Conservation (phyloP, 2,797 vertebrate species). For the Dermochelys coriacea region DNA sequence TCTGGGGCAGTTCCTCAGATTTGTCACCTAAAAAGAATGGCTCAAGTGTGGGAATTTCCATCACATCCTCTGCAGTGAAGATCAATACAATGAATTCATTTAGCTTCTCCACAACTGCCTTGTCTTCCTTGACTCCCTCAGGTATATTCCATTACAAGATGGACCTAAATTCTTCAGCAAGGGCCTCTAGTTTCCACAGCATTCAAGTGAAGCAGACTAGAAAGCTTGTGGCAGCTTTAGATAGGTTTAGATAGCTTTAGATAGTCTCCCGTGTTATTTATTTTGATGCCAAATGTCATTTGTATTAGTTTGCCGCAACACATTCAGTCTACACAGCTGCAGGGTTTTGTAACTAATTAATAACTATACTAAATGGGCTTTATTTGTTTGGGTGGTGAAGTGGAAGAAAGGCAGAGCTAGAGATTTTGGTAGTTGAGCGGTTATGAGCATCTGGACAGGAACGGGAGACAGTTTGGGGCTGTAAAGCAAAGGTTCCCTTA, state of each 20-base stretch:
- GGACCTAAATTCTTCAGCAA: background rate
- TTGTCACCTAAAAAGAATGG: background rate
- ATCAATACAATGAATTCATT: background rate
- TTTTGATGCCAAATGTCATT: background rate
- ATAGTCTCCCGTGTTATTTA: background rate
- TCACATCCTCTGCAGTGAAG: background rate
- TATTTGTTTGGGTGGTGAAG: background rate
- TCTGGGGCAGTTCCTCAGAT: background rate
- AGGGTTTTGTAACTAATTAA: background rate
- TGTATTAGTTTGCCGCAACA: background rate
- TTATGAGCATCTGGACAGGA: background rate
- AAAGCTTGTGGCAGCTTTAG: background rate
- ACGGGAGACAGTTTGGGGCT: background rate
- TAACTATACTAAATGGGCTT: background rate
- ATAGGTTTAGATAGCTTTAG: too few relatives aligned
- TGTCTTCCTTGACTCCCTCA: background rate
- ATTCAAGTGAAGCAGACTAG: background rate
- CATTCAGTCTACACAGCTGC: background rate
- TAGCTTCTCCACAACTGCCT: background rate
- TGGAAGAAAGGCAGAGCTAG: background rate
- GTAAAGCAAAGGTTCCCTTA: background rate
- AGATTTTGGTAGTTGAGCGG: background rate
- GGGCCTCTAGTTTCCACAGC: background rate
- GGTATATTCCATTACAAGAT: background rate
- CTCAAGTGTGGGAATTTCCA: background rate